These are phyloP conservation scores for Burhinus oedicnemus DNA, from an alignment of 2,113 vertebrate genomes.

Conservation along the genomic window DNA sequence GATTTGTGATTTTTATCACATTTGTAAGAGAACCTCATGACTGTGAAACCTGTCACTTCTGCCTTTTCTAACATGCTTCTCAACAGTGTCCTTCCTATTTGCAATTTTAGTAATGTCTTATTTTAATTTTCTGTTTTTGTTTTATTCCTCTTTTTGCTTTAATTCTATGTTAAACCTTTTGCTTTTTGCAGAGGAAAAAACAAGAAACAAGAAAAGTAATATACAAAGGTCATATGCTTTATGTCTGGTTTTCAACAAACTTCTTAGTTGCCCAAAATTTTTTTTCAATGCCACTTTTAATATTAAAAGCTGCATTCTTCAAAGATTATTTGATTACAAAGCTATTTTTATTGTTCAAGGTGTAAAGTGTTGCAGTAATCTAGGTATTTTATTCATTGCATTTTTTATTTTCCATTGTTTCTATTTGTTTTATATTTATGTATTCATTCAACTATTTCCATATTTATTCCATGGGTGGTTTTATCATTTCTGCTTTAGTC, in stretches of 20 bases:
- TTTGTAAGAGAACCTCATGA: neutral
- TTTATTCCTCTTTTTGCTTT: neutral
- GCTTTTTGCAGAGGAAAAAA: neutral
- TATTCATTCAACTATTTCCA: neutral
- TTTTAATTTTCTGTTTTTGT: neutral
- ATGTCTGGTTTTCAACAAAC: neutral
- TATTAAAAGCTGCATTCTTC: neutral
- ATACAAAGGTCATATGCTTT: neutral
- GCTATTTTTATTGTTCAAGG: neutral
- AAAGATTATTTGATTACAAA: neutral
- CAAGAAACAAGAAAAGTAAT: neutral
- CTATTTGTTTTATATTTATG: neutral
- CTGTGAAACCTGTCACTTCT: neutral
- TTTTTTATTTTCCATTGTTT: neutral
- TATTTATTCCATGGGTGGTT: neutral
- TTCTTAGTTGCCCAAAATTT: neutral
- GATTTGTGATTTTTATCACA: neutral
- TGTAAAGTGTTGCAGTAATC: neutral
- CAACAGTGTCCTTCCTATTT: neutral
- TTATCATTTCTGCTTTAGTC: neutral
- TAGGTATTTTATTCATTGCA: neutral
- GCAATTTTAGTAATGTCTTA: neutral
- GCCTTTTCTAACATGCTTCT: neutral
- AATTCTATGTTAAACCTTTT: neutral
- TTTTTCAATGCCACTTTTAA: neutral